Evolutionary conservation across 92 coral and sea anemone genomes (phyloP).

Genomic region (Phymanthus crucifer): DNA sequence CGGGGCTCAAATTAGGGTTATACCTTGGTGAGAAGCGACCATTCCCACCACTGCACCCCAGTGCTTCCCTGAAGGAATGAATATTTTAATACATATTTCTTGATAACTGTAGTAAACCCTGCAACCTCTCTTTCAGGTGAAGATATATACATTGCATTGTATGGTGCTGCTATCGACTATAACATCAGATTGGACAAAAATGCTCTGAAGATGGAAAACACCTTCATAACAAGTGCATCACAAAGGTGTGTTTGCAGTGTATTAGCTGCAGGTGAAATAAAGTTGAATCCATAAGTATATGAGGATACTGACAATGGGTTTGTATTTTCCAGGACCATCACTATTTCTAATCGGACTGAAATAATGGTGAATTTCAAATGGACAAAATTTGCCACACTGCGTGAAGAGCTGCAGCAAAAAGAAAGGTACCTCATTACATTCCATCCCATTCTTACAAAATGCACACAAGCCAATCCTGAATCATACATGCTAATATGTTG

Average conservation of each 20-base stretch:
- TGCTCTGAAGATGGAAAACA: constrained; percentile 91
- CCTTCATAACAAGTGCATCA: constrained; percentile 94
- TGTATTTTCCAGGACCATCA: constrained; percentile 63
- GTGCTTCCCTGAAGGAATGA: not conserved
- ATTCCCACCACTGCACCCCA: no score
- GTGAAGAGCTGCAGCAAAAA: constrained; percentile 85
- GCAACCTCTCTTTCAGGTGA: constrained; percentile 55
- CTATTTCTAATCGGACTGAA: constrained; percentile 89
- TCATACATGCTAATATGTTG: no score
- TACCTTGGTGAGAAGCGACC: no score
- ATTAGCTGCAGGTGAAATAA: not conserved
- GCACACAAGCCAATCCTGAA: no score
- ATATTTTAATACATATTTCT: not conserved
- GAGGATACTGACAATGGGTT: not conserved
- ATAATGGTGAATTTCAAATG: constrained; percentile 90
- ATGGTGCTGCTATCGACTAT: constrained; percentile 93
- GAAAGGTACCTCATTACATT: constrained; percentile 57
- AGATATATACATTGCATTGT: constrained; percentile 75
- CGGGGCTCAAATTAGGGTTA: no score
- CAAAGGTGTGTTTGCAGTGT: constrained; percentile 59
- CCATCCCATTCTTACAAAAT: not conserved
- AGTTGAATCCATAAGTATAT: no score
- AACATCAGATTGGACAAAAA: constrained; percentile 94
- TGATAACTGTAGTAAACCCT: not conserved
- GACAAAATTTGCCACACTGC: constrained; percentile 93